Evolutionary conservation across 1,140 invertebrate genomes (phyloP).

Genomic region (Drosophila littoralis): DNA sequence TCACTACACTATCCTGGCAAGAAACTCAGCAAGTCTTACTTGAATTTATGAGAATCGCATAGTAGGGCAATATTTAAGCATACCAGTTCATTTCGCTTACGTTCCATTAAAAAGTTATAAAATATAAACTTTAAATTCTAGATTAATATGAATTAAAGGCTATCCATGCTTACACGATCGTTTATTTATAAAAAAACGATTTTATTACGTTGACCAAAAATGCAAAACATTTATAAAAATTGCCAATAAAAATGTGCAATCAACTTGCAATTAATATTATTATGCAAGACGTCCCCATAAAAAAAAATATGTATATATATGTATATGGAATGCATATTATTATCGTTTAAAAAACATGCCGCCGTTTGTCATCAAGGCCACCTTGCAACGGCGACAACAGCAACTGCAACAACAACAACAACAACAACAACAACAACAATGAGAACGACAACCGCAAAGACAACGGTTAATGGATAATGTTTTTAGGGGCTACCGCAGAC

Average conservation of each 20-base stretch:
- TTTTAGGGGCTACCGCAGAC: slow-evolving; percentile 49
- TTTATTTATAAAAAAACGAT: too few relatives aligned
- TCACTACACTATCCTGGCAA: too few relatives aligned
- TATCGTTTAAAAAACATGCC: slow-evolving; percentile 70
- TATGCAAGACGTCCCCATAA: slow-evolving; percentile 24
- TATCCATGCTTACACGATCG: too few relatives aligned
- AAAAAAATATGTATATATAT: slow-evolving; percentile 36
- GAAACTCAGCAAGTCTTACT: too few relatives aligned
- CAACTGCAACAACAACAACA: not conserved
- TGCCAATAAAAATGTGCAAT: slow-evolving; percentile 16
- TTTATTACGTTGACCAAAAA: not conserved
- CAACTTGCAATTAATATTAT: slow-evolving; percentile 26
- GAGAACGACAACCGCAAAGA: slow-evolving; percentile 33
- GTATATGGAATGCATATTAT: slow-evolving; percentile 73
- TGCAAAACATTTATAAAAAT: not conserved
- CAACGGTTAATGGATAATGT: slow-evolving; percentile 61
- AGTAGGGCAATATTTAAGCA: too few relatives aligned
- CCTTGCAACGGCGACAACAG: slow-evolving; percentile 39
- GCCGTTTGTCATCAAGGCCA: slow-evolving; percentile 76
- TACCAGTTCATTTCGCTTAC: too few relatives aligned
- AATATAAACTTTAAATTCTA: too few relatives aligned
- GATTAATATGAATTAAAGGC: too few relatives aligned
- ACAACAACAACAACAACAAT: slow-evolving; percentile 2
- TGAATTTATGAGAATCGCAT: too few relatives aligned
- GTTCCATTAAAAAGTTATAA: too few relatives aligned